These are phyloP conservation scores for Ochropacha duplaris DNA, from an alignment of 2,888 invertebrate genomes.

Conservation along the genomic window DNA sequence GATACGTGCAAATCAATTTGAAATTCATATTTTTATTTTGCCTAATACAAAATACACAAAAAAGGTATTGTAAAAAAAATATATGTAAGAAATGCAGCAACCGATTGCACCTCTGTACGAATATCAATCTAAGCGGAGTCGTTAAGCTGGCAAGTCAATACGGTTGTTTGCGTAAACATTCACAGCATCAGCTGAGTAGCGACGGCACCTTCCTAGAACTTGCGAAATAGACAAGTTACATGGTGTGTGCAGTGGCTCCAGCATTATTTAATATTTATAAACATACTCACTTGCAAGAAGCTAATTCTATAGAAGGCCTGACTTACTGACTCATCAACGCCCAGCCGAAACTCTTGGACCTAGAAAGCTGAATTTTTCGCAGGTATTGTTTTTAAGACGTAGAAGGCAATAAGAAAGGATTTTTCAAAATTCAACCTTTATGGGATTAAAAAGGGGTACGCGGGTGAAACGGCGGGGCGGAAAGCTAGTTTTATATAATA, in stretches of 20 bases:
- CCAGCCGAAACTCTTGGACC: too few relatives aligned
- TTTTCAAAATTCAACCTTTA: too few relatives aligned
- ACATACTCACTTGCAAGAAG: background rate
- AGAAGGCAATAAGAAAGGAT: too few relatives aligned
- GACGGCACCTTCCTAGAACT: conserved; percentile 10
- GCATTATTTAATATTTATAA: background rate
- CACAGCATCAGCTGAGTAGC: conserved; percentile 46
- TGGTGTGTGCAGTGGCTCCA: background rate
- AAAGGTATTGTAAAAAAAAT: background rate
- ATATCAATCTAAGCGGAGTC: conserved; percentile 51
- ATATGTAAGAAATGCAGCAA: background rate
- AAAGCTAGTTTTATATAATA: too few relatives aligned
- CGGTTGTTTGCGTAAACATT: conserved; percentile 67
- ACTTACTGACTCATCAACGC: too few relatives aligned
- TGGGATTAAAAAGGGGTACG: too few relatives aligned
- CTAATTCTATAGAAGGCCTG: too few relatives aligned
- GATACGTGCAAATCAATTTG: background rate
- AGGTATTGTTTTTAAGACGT: too few relatives aligned
- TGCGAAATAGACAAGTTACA: conserved; percentile 3
- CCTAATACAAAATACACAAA: too few relatives aligned
- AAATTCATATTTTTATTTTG: background rate
- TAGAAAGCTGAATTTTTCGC: too few relatives aligned
- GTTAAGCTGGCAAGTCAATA: conserved; percentile 63
- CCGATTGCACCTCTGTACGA: background rate
- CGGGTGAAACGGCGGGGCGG: too few relatives aligned